Conservation (phyloP, 2,797 vertebrate species). For the Enteromius treurensis region DNA sequence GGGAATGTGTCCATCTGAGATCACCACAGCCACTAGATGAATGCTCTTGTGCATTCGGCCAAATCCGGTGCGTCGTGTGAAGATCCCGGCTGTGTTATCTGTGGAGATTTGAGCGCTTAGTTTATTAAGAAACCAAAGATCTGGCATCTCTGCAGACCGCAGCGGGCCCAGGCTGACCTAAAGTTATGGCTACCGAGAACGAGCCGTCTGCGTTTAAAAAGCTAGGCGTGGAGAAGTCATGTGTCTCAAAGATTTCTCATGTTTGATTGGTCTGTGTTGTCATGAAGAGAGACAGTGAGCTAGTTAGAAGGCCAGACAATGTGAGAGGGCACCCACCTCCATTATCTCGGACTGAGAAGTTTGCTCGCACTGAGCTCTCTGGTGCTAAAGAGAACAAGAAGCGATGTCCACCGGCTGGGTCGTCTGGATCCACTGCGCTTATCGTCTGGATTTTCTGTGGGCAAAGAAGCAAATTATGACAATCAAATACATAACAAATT, state of each 20-base stretch:
- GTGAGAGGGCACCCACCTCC: conserved; percentile 78
- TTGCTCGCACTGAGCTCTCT: conserved; percentile 82
- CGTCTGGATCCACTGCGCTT: conserved; percentile 89
- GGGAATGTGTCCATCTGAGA: conserved; percentile 88
- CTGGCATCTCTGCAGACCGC: background rate
- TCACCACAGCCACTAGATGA: conserved; percentile 88
- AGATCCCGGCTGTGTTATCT: conserved; percentile 94
- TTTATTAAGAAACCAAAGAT: background rate
- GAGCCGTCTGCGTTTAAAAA: conserved; percentile 21
- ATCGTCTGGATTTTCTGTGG: conserved; percentile 91
- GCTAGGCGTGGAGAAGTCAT: conserved; percentile 6
- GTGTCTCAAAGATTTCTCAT: conserved; percentile 12
- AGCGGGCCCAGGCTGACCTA: background rate
- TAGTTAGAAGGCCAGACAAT: conserved; percentile 29
- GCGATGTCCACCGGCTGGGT: conserved; percentile 85
- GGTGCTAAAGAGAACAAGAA: conserved; percentile 89
- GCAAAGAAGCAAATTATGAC: conserved; percentile 57
- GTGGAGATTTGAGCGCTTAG: conserved; percentile 49
- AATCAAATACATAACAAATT: background rate
- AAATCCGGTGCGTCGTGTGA: conserved; percentile 85
- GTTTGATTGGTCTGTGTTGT: conserved; percentile 38
- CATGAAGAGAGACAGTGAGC: conserved; percentile 28
- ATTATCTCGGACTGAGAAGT: conserved; percentile 91
- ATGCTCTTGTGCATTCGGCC: conserved; percentile 84
- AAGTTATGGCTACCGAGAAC: background rate